Percentiles rank a stretch among this genome's conserved stretches.
phyloP scores from a whole-genome alignment of 2,113 vertebrate species.

The Centropus bengalensis region DNA sequence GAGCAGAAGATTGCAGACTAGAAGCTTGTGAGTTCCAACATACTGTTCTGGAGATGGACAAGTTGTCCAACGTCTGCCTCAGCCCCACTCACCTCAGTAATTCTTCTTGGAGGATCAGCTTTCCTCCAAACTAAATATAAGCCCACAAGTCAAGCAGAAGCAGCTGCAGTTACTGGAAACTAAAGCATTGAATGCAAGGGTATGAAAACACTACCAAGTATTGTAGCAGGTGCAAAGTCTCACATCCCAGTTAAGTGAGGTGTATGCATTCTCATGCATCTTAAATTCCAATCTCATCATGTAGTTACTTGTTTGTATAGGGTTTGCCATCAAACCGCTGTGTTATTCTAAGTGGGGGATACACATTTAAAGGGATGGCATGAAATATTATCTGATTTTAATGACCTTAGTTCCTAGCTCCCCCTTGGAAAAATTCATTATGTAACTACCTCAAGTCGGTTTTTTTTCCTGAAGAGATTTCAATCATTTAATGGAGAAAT shows the following conservation, averaged over 20 bases:
- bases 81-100: neutral
- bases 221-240: neutral
- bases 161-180: neutral
- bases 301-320: too few species aligned
- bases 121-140: neutral
- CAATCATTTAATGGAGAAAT: neutral
- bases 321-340: neutral
- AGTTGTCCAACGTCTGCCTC: neutral
- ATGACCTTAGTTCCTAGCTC: neutral
- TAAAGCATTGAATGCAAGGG: neutral
- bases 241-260: neutral
- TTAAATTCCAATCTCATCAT: too few species aligned
- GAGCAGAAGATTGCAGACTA: neutral
- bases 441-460: fast-evolving
- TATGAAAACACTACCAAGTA: neutral
- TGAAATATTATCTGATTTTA: neutral
- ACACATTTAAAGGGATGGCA: neutral
- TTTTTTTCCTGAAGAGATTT: neutral
- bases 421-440: neutral
- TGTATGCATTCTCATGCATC: too few species aligned
- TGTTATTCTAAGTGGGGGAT: neutral
- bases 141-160: neutral
- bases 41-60: neutral
- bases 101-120: neutral
- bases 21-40: neutral